These are phyloP conservation scores for Melanostoma scalare DNA, from an alignment of 2,888 invertebrate genomes.

Conservation along the genomic window DNA sequence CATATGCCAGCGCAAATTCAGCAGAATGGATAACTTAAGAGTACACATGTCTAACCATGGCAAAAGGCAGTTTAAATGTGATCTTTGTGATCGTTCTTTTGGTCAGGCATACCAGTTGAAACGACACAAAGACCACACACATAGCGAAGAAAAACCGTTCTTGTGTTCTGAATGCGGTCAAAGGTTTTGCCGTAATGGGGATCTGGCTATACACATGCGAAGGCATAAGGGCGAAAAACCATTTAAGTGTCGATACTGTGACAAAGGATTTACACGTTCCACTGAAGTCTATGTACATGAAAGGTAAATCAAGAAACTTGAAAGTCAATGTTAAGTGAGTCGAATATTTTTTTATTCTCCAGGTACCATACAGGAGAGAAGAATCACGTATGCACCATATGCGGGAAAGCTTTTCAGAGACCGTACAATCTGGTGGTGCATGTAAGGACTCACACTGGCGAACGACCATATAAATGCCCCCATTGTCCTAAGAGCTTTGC, in stretches of 20 bases:
- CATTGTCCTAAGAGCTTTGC: slow-evolving; percentile 84
- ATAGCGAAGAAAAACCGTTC: slow-evolving; percentile 83
- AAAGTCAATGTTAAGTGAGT: background rate
- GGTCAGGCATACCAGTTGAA: slow-evolving; percentile 78
- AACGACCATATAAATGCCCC: slow-evolving; percentile 83
- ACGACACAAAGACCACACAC: slow-evolving; percentile 78
- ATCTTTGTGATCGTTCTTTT: slow-evolving; percentile 77
- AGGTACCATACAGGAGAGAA: slow-evolving; percentile 83
- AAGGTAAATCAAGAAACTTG: slow-evolving; percentile 79
- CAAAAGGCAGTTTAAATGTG: slow-evolving; percentile 80
- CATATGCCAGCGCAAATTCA: slow-evolving; percentile 83
- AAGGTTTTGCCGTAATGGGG: slow-evolving; percentile 84
- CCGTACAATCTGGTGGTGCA: slow-evolving; percentile 84
- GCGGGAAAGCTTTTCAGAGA: slow-evolving; percentile 81
- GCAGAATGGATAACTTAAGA: slow-evolving; percentile 82
- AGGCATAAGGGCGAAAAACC: slow-evolving; percentile 85
- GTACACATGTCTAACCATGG: slow-evolving; percentile 83
- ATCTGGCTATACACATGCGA: slow-evolving; percentile 84
- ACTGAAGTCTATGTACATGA: slow-evolving; percentile 85
- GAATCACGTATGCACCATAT: slow-evolving; percentile 82
- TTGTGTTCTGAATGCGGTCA: slow-evolving; percentile 85
- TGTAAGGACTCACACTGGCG: slow-evolving; percentile 83
- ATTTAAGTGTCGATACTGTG: slow-evolving; percentile 84
- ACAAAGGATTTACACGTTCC: slow-evolving; percentile 84
- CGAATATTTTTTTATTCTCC: background rate